Conservation (phyloP, 1,140 invertebrate species). For the Hylaeus anthracinus region DNA sequence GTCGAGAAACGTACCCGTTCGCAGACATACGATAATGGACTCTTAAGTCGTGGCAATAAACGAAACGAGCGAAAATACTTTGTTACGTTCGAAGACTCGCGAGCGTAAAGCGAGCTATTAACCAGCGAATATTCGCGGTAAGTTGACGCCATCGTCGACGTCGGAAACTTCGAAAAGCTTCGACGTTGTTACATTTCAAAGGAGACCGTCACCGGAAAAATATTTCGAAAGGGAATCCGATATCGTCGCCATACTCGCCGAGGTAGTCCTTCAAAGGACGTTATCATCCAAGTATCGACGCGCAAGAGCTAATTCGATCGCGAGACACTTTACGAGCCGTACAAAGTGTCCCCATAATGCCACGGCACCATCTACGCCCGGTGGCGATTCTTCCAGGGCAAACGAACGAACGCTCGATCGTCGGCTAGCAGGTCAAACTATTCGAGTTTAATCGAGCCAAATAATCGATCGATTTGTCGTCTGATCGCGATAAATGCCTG, state of each 20-base stretch:
- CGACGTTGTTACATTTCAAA: background rate
- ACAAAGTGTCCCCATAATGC: conserved; percentile 39
- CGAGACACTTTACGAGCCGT: conserved; percentile 37
- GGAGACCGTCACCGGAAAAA: background rate
- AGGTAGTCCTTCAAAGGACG: conserved; percentile 11
- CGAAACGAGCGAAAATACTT: background rate
- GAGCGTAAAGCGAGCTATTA: background rate
- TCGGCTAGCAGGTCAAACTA: background rate
- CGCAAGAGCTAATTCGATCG: conserved; percentile 48
- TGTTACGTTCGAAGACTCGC: background rate
- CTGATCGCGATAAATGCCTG: background rate
- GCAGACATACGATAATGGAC: background rate
- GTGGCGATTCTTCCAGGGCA: conserved; percentile 22
- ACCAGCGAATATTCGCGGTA: background rate
- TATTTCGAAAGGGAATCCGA: background rate
- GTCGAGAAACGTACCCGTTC: background rate
- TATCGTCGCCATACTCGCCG: background rate
- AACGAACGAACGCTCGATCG: background rate
- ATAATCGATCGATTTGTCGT: background rate
- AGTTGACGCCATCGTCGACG: background rate
- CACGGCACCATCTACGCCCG: conserved; percentile 10
- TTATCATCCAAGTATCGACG: conserved; percentile 32
- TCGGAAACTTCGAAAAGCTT: background rate
- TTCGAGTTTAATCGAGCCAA: too few species aligned
- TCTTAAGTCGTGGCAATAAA: background rate